These are phyloP conservation scores for Suncus etruscus DNA, from an alignment of 2,113 vertebrate genomes.

Conservation along the genomic window DNA sequence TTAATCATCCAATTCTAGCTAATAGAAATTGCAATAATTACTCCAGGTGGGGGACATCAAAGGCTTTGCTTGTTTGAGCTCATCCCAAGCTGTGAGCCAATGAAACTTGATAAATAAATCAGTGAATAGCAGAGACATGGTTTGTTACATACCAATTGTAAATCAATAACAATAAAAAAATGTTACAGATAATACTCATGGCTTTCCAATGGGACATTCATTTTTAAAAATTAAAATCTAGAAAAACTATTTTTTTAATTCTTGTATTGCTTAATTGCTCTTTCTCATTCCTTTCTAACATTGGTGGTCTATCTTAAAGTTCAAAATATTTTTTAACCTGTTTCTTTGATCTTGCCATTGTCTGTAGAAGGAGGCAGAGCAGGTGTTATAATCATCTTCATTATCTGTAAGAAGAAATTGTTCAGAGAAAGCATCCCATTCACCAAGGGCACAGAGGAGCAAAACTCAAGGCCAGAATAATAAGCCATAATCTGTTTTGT, in stretches of 20 bases:
- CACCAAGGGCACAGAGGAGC: not conserved
- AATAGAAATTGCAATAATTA: not conserved
- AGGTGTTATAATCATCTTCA: not conserved
- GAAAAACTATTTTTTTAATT: slow-evolving; percentile 21
- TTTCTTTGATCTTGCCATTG: slow-evolving; percentile 19
- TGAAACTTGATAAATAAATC: not conserved
- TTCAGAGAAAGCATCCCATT: not conserved
- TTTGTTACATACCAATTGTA: not conserved
- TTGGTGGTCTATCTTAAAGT: slow-evolving; percentile 7
- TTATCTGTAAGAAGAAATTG: not conserved
- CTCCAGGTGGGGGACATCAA: not conserved
- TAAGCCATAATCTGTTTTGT: not conserved
- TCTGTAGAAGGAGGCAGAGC: not conserved
- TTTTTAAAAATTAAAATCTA: slow-evolving; percentile 39
- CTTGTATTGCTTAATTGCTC: slow-evolving; percentile 16
- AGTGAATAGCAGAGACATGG: not conserved
- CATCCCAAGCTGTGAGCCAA: not conserved
- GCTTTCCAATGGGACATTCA: slow-evolving; percentile 7
- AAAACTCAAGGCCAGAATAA: slow-evolving; percentile 3
- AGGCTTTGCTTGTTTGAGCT: not conserved
- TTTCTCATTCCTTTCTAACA: not conserved
- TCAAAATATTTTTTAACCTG: slow-evolving; percentile 10
- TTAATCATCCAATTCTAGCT: not conserved
- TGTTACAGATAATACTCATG: not conserved
- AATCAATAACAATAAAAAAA: not conserved